Evolutionary conservation across 2,113 vertebrate species (phyloP).

Genomic region (Oenanthe oenanthe): DNA sequence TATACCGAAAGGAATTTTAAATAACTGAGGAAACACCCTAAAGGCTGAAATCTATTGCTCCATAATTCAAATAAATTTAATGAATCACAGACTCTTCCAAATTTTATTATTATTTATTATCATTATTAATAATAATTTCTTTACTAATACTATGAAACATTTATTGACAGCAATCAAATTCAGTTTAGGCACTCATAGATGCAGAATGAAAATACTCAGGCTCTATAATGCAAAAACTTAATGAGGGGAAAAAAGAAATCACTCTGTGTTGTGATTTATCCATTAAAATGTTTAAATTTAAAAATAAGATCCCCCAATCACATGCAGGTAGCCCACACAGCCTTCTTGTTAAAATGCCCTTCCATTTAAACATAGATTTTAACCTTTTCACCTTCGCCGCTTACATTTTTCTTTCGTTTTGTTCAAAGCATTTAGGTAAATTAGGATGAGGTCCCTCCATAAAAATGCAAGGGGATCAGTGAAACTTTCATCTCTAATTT

Average conservation of each 20-base stretch:
- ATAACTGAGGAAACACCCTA: neutral
- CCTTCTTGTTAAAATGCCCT: conserved; percentile 20
- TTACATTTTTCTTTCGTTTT: conserved; percentile 77
- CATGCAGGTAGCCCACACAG: neutral
- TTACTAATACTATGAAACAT: neutral
- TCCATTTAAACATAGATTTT: conserved; percentile 77
- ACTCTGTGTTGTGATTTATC: conserved; percentile 7
- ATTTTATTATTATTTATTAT: neutral
- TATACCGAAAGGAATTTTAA: neutral
- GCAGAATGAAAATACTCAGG: neutral
- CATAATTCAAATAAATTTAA: neutral
- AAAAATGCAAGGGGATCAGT: conserved; percentile 79
- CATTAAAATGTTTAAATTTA: conserved; percentile 32
- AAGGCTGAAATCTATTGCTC: neutral
- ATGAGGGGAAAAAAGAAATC: neutral
- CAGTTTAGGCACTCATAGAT: neutral
- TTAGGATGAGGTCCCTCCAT: conserved; percentile 77
- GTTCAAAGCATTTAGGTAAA: conserved; percentile 82
- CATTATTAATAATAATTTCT: neutral
- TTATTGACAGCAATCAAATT: neutral
- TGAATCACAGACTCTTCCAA: neutral
- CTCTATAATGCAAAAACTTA: neutral
- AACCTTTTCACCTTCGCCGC: conserved; percentile 74
- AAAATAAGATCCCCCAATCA: conserved; percentile 17
- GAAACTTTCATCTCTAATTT: conserved; percentile 83